Percentiles rank a stretch among this genome's conserved stretches.
Evolutionary conservation across 1,140 invertebrate genomes (phyloP).

Genomic region (Aphelenchoides avenae): DNA sequence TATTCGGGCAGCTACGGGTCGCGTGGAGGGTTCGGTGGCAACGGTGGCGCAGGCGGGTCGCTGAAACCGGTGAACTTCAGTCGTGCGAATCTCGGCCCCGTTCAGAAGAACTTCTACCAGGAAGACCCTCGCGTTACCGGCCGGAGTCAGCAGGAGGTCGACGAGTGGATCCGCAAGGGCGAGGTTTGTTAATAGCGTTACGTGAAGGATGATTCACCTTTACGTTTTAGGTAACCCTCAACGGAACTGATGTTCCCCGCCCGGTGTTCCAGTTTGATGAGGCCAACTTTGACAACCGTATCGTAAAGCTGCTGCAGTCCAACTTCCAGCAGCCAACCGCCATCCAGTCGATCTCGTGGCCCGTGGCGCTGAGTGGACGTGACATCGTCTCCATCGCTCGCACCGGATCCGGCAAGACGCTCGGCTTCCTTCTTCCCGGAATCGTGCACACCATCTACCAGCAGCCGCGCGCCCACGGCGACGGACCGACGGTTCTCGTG

Average conservation of each 20-base stretch:
- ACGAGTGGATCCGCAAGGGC: constrained; percentile 40
- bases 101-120: constrained; percentile 44
- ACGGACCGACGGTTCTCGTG: constrained; percentile 66
- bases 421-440: constrained; percentile 64
- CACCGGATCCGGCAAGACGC: constrained; percentile 81
- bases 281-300: constrained; percentile 22
- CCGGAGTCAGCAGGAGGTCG: constrained; percentile 36
- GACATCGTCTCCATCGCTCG: constrained; percentile 89
- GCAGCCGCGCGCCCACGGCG: constrained; percentile 59
- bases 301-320: constrained; percentile 21
- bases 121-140: constrained; percentile 30
- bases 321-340: constrained; percentile 56
- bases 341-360: constrained; percentile 62
- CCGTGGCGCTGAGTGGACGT: constrained; percentile 75
- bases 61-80: constrained; percentile 36
- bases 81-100: constrained; percentile 20
- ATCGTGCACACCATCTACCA: constrained; percentile 91
- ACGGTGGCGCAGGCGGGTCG: too few relatives aligned
- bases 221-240: constrained; percentile 45
- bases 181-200: not conserved
- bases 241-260: constrained; percentile 38
- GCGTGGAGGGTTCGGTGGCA: too few relatives aligned
- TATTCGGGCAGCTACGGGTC: too few relatives aligned
- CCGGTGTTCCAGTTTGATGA: constrained; percentile 51
- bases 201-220: not conserved